Percentiles rank a stretch among this genome's conserved stretches.
Evolutionary conservation across 1,140 invertebrate species (phyloP).

Genomic region (Zaprionus inermis): DNA sequence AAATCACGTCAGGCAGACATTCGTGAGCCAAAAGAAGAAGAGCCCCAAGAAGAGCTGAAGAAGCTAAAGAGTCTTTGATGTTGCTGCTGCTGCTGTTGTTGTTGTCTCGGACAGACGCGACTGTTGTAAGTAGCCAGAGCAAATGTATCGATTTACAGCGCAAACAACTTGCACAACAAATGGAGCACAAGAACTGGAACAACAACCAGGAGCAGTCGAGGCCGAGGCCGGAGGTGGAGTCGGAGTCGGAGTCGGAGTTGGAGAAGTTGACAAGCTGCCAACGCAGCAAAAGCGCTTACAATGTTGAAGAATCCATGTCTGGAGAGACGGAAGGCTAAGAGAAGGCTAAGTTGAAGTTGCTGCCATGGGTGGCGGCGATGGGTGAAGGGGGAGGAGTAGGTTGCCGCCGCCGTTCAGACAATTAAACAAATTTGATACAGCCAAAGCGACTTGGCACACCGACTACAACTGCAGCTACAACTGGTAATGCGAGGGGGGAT

Average conservation of each 20-base stretch:
- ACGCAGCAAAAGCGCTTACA: constrained; percentile 79
- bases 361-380: not conserved
- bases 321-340: constrained; percentile 50
- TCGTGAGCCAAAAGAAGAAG: constrained; percentile 48
- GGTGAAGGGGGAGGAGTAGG: not conserved
- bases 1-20: constrained; percentile 65
- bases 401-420: constrained; percentile 53
- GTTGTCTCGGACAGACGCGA: constrained; percentile 28
- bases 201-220: constrained; percentile 26
- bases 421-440: constrained; percentile 81
- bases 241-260: too few relatives aligned
- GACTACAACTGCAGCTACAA: not conserved
- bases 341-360: not conserved
- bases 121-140: constrained; percentile 64
- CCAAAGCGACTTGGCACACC: constrained; percentile 23
- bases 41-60: constrained; percentile 17
- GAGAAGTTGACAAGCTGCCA: constrained; percentile 71
- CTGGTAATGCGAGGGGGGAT: not conserved
- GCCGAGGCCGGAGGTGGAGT: not conserved
- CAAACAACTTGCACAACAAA: constrained; percentile 75
- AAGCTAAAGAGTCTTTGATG: constrained; percentile 17
- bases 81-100: constrained; percentile 50
- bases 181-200: constrained; percentile 67
- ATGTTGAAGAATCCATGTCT: constrained; percentile 79
- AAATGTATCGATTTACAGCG: constrained; percentile 81